Base-by-base conservation (phyloP, 2,888 invertebrate genomes). In the Eumacrocentrus americanus region DNA sequence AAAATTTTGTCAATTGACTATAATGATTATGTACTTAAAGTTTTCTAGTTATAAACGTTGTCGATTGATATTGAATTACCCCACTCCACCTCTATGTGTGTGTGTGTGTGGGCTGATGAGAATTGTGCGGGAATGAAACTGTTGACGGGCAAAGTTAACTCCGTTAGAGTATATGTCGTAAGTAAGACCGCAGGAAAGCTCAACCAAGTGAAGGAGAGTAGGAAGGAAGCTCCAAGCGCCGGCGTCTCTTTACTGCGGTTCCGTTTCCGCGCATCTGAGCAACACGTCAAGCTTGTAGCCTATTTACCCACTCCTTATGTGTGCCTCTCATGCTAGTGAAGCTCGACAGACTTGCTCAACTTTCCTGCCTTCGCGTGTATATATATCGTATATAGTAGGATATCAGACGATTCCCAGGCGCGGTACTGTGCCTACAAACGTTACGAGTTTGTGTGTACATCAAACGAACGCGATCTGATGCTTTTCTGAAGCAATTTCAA, bases 41-140 rank as follows among this genome's bases (percentile, higher is more conserved):
- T n/a, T n/a, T n/a, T n/a, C n/a, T n/a, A n/a, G n/a, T n/a, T n/a
- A n/a, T n/a, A n/a, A n/a, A n/a, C n/a, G 18, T 6, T 20, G 50
- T 63, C 53, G 54, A 58, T 58, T 51, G 44, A 20, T 29, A 20
- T 56, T 46, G 37, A 40, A 35, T 58, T 48, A 63, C 46, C 54
- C 35, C n/a, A n/a, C n/a, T n/a, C n/a, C n/a, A n/a, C n/a, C n/a
- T n/a, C n/a, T n/a, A n/a, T n/a, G n/a, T n/a, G n/a, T n/a, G n/a
- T n/a, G n/a, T n/a, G n/a, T n/a, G n/a, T n/a, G n/a, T 16, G 34
- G 35, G 16, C 18, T 18, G 34, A 16, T 18, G 51, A 37, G 35
- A 20, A 51, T 51, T 51, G 35, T 51, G 20, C 51, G 37, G 12
- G 18, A 51, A 51, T 35, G 51, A 37, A 51, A 51, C 51, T 51